Evolutionary conservation across 2,113 vertebrate species (phyloP).

Genomic region (Falco punctatus): DNA sequence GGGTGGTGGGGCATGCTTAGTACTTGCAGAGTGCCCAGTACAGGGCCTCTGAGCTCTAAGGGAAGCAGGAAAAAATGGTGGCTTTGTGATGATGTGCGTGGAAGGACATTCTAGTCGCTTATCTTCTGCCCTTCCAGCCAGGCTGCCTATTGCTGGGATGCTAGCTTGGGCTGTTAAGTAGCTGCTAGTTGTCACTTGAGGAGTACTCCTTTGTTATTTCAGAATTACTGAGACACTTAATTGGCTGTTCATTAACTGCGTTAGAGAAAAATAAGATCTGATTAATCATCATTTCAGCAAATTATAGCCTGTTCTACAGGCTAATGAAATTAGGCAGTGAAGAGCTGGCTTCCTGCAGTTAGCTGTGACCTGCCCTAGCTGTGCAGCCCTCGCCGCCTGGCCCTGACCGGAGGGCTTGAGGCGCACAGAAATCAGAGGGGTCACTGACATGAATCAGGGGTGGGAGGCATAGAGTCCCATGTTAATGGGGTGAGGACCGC

Average conservation of each 20-base stretch:
- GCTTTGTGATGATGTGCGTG: background rate
- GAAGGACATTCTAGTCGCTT: background rate
- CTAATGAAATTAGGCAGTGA: background rate
- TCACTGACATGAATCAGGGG: fast-evolving
- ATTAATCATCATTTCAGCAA: conserved; percentile 46
- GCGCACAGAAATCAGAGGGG: background rate
- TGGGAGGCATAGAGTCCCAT: fast-evolving
- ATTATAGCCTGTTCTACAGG: background rate
- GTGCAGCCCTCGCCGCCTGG: background rate
- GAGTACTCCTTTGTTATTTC: background rate
- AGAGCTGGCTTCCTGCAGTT: background rate
- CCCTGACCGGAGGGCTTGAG: background rate
- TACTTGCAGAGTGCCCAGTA: too few species aligned
- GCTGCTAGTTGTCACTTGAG: background rate
- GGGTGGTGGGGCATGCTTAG: fast-evolving
- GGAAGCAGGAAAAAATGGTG: background rate
- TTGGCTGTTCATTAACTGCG: conserved; percentile 30
- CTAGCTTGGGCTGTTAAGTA: background rate
- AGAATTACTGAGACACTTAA: conserved; percentile 7
- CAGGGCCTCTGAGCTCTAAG: background rate
- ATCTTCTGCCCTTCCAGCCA: background rate
- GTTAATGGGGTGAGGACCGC: background rate
- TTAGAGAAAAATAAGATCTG: conserved; percentile 20
- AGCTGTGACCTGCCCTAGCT: background rate
- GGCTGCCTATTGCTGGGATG: background rate